phyloP scores from a whole-genome alignment of 2,797 vertebrate species.

The Eulemur rubriventer region DNA sequence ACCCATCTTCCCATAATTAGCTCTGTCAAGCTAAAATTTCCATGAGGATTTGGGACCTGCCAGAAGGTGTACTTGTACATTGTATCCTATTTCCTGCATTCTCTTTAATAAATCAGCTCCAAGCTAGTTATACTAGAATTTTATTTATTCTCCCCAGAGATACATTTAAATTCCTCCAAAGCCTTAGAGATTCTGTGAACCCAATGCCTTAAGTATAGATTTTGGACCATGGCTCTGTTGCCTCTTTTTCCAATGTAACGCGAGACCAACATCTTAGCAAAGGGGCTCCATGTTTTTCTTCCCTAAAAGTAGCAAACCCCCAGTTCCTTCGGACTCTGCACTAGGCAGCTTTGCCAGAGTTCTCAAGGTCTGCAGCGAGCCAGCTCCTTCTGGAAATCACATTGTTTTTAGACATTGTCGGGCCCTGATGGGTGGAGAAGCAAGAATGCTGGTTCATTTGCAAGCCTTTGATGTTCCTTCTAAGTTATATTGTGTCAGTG shows the following conservation, averaged over 20 bases:
- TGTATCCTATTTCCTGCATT: constrained; percentile 18
- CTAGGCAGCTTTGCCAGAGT: neutral
- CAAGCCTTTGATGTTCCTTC: constrained; percentile 77
- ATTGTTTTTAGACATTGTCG: constrained; percentile 36
- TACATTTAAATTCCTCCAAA: neutral
- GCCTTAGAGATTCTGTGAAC: neutral
- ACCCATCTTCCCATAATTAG: neutral
- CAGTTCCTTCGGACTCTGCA: neutral
- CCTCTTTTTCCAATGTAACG: neutral
- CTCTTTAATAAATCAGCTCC: neutral
- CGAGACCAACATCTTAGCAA: neutral
- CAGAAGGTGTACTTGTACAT: neutral
- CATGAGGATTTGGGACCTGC: neutral
- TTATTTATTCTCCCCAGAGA: neutral
- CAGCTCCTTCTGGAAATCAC: constrained; percentile 65
- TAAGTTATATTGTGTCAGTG: constrained; percentile 74
- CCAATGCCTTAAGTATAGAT: neutral
- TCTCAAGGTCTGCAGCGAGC: neutral
- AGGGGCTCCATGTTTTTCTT: neutral
- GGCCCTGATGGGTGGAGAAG: constrained; percentile 58
- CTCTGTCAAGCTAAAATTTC: neutral
- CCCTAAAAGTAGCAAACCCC: neutral
- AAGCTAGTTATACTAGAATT: neutral
- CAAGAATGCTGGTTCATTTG: constrained; percentile 57
- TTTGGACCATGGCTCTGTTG: neutral